Base-by-base conservation (phyloP, 2,797 vertebrate species). In the Aselliscus stoliczkanus region DNA sequence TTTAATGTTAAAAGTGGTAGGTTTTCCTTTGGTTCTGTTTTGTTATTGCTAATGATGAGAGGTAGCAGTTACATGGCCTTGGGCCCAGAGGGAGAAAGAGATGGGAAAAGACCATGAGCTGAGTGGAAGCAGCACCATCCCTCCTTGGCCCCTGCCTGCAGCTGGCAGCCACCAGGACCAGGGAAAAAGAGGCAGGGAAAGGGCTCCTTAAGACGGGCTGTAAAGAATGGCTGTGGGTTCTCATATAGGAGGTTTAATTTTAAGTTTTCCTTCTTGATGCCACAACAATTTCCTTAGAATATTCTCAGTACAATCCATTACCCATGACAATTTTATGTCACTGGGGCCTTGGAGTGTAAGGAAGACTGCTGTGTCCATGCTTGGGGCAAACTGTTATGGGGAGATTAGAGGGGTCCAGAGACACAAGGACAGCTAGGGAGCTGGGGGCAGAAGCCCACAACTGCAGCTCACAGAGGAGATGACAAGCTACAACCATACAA, bases 11-110 rank as follows among this genome's bases (percentile, higher is more conserved):
- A 54, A 75, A 92, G 70, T 31, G 25, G n/a, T 20, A n/a, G 21
- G n/a, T 90, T 72, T 90, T 72, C 12, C 60, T 50, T 83, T 52
- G 67, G 20, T 73, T 80, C 44, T 82, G 56, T 47, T 88, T 37
- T 80, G 23, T n/a, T 52, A n/a, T 14, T 93, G 25, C 69, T 91
- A 23, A 13, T 50, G 20, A 75, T 11, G 10, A 44, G 2, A 83
- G 21, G 12, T 34, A 23, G 89, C 67, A 5, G 27, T 42, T 47
- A 64, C n/a, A 0, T 75, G 73, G 31, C 14, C 42, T 29, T 20
- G 70, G 29, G 7, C 29, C 31, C 77, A 60, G 47, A 77, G 10
- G 86, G 18, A 58, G 34, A 64, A 62, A 47, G 29, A 56, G 39
- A 20, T 34, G 29, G 81, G 58, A 75, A 25, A 67, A 91, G 34